Evolutionary conservation across 2,113 vertebrate genomes (phyloP).

Genomic region (Misgurnus anguillicaudatus): DNA sequence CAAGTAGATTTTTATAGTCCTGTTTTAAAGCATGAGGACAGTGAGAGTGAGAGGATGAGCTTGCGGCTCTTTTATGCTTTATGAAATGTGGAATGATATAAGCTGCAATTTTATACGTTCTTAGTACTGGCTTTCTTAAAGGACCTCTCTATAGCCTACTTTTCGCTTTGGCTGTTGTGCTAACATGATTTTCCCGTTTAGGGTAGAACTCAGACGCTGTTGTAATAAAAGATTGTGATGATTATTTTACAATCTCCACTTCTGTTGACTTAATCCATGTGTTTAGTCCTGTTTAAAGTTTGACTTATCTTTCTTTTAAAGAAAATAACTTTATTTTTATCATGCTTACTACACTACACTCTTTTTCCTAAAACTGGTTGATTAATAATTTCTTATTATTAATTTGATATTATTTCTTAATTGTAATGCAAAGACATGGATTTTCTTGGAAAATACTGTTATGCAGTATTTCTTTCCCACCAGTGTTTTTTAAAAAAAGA

Average conservation of each 20-base stretch:
- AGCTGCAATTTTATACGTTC: slow-evolving; percentile 70
- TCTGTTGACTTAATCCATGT: slow-evolving; percentile 9
- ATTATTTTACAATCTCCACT: slow-evolving; percentile 54
- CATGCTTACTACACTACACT: background rate
- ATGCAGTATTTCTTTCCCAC: too few species aligned
- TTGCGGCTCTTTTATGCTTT: slow-evolving; percentile 61
- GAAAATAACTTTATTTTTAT: background rate
- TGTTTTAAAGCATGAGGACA: slow-evolving; percentile 47
- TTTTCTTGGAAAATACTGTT: background rate
- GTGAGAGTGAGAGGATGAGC: slow-evolving; percentile 61
- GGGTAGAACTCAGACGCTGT: slow-evolving; percentile 74
- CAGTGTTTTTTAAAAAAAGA: too few species aligned
- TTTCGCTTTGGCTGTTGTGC: slow-evolving; percentile 77
- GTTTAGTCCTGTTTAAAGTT: background rate
- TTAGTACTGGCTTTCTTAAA: slow-evolving; percentile 69
- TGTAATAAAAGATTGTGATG: slow-evolving; percentile 74
- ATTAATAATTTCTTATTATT: background rate
- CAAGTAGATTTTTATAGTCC: slow-evolving; percentile 55
- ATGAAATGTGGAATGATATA: slow-evolving; percentile 59
- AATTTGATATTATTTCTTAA: background rate
- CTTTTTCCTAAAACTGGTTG: background rate
- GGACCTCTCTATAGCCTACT: slow-evolving; percentile 59
- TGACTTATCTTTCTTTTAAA: background rate
- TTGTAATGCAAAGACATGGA: background rate
- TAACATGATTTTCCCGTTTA: slow-evolving; percentile 73